Evolutionary conservation across 2,888 invertebrate genomes (phyloP).

Genomic region (Lamproptera curius): DNA sequence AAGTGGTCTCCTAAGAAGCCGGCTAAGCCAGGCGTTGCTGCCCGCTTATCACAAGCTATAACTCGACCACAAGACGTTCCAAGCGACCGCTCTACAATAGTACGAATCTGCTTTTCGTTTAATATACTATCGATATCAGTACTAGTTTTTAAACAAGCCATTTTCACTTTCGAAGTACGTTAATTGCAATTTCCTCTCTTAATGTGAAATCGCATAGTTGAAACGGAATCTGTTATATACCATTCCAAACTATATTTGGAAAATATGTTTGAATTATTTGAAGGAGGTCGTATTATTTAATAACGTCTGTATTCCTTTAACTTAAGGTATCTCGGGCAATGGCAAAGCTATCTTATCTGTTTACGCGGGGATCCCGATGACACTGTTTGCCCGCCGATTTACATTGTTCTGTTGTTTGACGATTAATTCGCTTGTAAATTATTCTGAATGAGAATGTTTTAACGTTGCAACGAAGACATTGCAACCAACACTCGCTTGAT

Average conservation of each 20-base stretch:
- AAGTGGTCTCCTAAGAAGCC: constrained; percentile 62
- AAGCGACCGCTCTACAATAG: constrained; percentile 33
- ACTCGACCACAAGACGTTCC: constrained; percentile 26
- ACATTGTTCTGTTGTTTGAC: constrained; percentile 12
- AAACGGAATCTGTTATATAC: neutral
- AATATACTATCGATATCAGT: constrained; percentile 36
- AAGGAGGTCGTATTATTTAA: neutral
- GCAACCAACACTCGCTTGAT: too few species aligned
- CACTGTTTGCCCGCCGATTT: constrained; percentile 3
- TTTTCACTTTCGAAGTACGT: too few species aligned
- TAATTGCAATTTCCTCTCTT: too few species aligned
- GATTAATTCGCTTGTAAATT: constrained; percentile 9
- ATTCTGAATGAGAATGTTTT: constrained; percentile 3
- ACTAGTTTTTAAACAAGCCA: neutral
- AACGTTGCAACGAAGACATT: too few species aligned
- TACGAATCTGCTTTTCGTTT: constrained; percentile 38
- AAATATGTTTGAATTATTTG: neutral
- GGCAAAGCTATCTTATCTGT: constrained; percentile 3
- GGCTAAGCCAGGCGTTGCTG: constrained; percentile 45
- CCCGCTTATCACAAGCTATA: constrained; percentile 33
- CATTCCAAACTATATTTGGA: constrained; percentile 2
- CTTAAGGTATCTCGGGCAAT: neutral
- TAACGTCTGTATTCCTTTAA: neutral
- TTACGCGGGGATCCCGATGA: constrained; percentile 1
- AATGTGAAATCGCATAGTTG: neutral